A percentile compares a stretch with the other conserved stretches of the same genome.
These are phyloP conservation scores for Ennomos erosarius DNA, from an alignment of 2,888 invertebrate species.

Conservation along the genomic window DNA sequence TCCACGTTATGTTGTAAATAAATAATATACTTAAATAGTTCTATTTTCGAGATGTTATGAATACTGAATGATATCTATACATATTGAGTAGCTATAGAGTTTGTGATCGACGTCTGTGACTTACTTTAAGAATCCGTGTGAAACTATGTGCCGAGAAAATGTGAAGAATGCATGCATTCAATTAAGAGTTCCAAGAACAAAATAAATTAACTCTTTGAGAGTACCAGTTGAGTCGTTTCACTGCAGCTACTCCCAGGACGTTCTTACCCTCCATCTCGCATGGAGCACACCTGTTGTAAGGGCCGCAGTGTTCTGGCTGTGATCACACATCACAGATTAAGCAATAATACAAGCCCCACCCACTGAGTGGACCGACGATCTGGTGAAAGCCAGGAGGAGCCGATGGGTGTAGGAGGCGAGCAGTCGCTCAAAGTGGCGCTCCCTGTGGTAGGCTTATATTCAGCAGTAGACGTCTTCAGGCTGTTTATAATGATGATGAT, in stretches of 20 bases:
- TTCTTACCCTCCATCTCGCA: too few species aligned
- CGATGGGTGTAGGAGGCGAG: too few species aligned
- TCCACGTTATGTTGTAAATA: slow-evolving; percentile 10
- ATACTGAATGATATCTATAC: slow-evolving; percentile 23
- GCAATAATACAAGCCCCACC: neutral
- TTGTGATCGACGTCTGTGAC: slow-evolving; percentile 45
- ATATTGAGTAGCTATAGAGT: slow-evolving; percentile 21
- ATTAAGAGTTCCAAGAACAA: slow-evolving; percentile 73
- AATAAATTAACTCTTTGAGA: slow-evolving; percentile 72
- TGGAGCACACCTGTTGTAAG: too few species aligned
- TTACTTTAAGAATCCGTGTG: slow-evolving; percentile 30
- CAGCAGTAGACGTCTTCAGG: too few species aligned
- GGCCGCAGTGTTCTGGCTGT: neutral
- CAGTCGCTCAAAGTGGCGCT: too few species aligned
- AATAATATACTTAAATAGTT: too few species aligned
- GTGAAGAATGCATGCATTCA: slow-evolving; percentile 56
- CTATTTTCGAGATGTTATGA: slow-evolving; percentile 36
- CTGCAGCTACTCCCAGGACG: slow-evolving; percentile 26
- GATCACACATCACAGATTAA: too few species aligned
- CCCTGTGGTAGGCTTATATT: too few species aligned
- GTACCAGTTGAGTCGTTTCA: slow-evolving; percentile 50
- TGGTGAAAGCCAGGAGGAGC: too few species aligned
- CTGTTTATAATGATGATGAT: too few species aligned
- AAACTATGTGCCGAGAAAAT: slow-evolving; percentile 49
- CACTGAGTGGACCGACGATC: neutral